Evolutionary conservation across 2,113 vertebrate genomes (phyloP).

Genomic region (Mustela lutreola): DNA sequence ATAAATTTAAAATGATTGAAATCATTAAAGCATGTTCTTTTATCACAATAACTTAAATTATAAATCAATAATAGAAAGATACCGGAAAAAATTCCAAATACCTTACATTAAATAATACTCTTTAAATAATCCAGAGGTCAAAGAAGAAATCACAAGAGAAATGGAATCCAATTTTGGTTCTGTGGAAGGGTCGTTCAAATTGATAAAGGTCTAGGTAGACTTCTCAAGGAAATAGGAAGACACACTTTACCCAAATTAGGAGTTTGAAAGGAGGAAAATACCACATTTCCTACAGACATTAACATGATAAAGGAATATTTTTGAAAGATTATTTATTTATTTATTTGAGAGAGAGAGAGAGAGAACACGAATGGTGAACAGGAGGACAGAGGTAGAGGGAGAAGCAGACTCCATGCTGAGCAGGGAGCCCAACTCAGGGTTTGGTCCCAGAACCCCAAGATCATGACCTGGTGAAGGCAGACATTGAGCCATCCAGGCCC

Average conservation of each 20-base stretch:
- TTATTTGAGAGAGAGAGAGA: too few species aligned
- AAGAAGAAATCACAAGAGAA: neutral
- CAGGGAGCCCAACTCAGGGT: neutral
- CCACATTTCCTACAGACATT: neutral
- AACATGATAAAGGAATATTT: neutral
- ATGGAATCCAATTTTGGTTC: neutral
- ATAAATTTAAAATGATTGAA: neutral
- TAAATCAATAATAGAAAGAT: neutral
- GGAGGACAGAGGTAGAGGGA: neutral
- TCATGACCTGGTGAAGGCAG: too few species aligned
- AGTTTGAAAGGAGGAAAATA: neutral
- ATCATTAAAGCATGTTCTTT: neutral
- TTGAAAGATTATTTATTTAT: neutral
- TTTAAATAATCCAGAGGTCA: constrained; percentile 12
- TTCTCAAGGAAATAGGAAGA: neutral
- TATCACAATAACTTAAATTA: neutral
- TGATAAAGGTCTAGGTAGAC: neutral
- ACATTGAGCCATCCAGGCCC: too few species aligned
- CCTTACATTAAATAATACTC: neutral
- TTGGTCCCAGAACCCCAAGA: too few species aligned
- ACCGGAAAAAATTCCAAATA: neutral
- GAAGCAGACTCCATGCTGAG: neutral
- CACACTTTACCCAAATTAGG: neutral
- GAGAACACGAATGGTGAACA: neutral
- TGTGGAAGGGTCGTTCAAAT: neutral